These are phyloP conservation scores for Actinemys pallida DNA, from an alignment of 2,113 vertebrate genomes.

Conservation along the genomic window DNA sequence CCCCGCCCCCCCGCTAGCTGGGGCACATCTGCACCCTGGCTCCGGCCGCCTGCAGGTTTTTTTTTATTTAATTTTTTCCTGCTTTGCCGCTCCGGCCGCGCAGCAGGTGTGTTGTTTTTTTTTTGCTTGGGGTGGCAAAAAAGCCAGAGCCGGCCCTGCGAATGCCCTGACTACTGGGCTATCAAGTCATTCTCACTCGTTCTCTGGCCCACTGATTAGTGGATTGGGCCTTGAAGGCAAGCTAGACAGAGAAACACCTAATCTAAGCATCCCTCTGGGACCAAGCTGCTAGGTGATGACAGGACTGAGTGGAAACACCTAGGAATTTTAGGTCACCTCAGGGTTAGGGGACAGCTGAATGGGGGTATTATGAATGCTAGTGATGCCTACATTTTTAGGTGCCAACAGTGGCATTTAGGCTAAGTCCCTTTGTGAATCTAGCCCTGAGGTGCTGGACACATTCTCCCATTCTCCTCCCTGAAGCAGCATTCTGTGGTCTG, in stretches of 20 bases:
- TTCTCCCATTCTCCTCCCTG: rapidly evolving
- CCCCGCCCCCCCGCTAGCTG: too few species aligned
- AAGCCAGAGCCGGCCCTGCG: too few species aligned
- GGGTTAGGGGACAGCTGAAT: neutral
- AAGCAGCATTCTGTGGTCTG: rapidly evolving
- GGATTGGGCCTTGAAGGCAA: neutral
- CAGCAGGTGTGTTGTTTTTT: too few species aligned
- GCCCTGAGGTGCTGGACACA: rapidly evolving
- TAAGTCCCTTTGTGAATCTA: neutral
- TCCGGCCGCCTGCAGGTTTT: too few species aligned
- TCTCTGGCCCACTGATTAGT: neutral
- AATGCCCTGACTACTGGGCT: neutral
- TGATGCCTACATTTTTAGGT: neutral
- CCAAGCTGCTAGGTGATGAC: neutral
- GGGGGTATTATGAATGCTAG: neutral
- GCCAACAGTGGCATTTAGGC: neutral
- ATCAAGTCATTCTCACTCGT: neutral
- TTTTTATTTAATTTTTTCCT: too few species aligned
- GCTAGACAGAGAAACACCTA: neutral
- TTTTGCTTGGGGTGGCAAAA: too few species aligned
- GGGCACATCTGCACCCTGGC: too few species aligned
- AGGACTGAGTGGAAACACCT: neutral
- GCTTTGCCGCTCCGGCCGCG: too few species aligned
- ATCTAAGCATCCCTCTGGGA: neutral
- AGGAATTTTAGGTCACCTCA: neutral